Conservation (phyloP, 2,888 invertebrate genomes). For the Glyphotaelius pellucidus region DNA sequence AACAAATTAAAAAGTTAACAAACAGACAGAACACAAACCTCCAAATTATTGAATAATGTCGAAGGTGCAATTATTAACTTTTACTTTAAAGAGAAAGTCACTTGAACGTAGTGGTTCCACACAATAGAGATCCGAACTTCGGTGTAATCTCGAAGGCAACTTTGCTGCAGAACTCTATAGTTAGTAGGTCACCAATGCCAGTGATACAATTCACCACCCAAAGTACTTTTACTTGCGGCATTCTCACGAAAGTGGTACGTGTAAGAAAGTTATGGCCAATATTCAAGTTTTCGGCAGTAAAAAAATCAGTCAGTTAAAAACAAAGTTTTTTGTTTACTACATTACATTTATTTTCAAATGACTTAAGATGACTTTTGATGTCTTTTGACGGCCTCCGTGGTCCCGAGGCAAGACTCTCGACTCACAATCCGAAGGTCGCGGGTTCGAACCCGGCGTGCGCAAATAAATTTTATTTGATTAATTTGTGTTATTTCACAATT, state of each 20-base stretch:
- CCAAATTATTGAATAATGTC: neutral
- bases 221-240: neutral
- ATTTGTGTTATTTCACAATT: too few relatives aligned
- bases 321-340: too few relatives aligned
- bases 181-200: conserved; percentile 2
- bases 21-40: neutral
- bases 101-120: neutral
- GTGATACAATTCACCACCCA: neutral
- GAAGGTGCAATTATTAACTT: neutral
- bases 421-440: too few relatives aligned
- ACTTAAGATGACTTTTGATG: too few relatives aligned
- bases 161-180: neutral
- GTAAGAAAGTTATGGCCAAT: neutral
- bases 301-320: neutral
- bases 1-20: too few relatives aligned
- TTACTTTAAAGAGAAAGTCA: conserved; percentile 2
- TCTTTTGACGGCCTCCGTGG: too few relatives aligned
- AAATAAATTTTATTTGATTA: too few relatives aligned
- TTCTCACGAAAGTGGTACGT: neutral
- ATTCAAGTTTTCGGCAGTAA: neutral
- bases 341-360: too few relatives aligned
- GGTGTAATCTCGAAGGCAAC: neutral
- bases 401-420: too few relatives aligned
- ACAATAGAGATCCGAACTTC: neutral
- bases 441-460: too few relatives aligned